These are phyloP conservation scores for Dromiciops gliroides DNA, from an alignment of 2,113 vertebrate genomes.

Conservation along the genomic window DNA sequence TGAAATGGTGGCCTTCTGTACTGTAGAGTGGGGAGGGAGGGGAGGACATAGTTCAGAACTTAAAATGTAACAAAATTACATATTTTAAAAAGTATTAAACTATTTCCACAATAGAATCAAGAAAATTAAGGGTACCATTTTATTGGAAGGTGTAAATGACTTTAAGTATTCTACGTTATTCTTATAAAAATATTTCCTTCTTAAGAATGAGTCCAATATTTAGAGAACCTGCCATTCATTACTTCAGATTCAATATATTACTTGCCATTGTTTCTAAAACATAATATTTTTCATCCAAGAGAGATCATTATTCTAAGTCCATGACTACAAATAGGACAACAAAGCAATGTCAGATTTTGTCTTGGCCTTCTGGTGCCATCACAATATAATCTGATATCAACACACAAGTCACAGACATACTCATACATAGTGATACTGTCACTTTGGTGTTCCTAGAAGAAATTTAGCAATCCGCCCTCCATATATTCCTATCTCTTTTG, in stretches of 20 bases:
- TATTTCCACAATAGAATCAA: neutral
- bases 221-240: neutral
- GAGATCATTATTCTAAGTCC: constrained; percentile 1
- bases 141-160: neutral
- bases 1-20: neutral
- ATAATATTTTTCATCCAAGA: neutral
- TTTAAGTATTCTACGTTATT: neutral
- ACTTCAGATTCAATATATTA: neutral
- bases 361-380: neutral
- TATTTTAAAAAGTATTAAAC: neutral
- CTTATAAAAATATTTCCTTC: neutral
- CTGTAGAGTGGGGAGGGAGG: neutral
- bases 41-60: neutral
- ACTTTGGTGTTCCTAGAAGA: constrained; percentile 20
- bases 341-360: constrained; percentile 22
- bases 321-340: neutral
- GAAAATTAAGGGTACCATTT: neutral
- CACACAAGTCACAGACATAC: constrained; percentile 21
- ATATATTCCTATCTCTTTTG: neutral
- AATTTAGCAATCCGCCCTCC: constrained; percentile 36
- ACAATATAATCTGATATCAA: constrained; percentile 32
- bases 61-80: neutral
- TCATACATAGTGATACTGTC: constrained; percentile 36
- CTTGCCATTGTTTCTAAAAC: constrained; percentile 8
- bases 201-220: neutral